Conservation (phyloP, 1,140 invertebrate genomes). For the Drosophila nebulosa region DNA sequence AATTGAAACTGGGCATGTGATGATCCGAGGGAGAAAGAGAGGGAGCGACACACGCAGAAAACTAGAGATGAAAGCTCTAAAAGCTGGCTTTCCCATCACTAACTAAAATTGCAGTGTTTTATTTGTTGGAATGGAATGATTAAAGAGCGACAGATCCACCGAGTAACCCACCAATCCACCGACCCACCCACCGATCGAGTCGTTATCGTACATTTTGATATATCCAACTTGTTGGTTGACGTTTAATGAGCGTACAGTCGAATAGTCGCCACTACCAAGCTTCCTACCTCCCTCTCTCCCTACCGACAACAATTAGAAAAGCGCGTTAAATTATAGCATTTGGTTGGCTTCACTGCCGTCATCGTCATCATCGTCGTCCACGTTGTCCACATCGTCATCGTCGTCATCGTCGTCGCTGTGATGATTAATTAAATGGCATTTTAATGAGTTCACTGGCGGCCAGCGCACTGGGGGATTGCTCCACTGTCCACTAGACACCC, state of each 20-base stretch:
- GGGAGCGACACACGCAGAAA: not conserved
- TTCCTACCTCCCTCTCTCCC: not conserved
- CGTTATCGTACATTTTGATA: too few relatives aligned
- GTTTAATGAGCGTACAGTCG: constrained; percentile 48
- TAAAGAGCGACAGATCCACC: not conserved
- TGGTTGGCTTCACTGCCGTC: constrained; percentile 49
- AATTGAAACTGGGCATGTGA: constrained; percentile 22
- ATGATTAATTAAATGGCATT: constrained; percentile 78
- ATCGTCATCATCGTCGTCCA: not conserved
- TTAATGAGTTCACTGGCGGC: constrained; percentile 70
- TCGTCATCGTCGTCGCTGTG: constrained; percentile 29
- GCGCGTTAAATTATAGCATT: constrained; percentile 72
- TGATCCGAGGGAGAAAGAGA: not conserved
- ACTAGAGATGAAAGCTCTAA: not conserved
- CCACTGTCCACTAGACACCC: not conserved
- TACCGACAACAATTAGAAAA: constrained; percentile 44
- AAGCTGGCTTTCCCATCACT: not conserved
- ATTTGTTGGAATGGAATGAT: not conserved
- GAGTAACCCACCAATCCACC: too few relatives aligned
- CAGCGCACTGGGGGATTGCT: constrained; percentile 6
- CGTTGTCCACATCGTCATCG: not conserved
- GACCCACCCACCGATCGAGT: too few relatives aligned
- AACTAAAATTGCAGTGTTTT: not conserved
- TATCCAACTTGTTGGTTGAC: constrained; percentile 21
- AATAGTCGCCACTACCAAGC: too few relatives aligned